phyloP scores from a whole-genome alignment of 2,888 invertebrate genomes.

The Orchestes rusci region DNA sequence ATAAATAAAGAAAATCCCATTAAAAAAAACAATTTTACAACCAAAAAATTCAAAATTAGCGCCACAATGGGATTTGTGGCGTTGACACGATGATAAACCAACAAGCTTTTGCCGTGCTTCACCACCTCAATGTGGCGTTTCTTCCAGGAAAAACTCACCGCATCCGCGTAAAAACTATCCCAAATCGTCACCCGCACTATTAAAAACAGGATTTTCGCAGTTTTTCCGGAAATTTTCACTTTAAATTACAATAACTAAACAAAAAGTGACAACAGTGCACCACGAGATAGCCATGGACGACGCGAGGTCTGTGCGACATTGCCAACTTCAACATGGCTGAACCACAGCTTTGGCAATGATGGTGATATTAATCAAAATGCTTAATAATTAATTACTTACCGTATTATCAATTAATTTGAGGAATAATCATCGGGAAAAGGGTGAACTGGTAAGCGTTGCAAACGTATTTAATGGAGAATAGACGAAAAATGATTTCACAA shows the following conservation, averaged over 20 bases:
- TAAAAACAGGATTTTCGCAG: constrained; percentile 10
- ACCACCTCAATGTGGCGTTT: constrained; percentile 10
- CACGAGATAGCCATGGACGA: constrained; percentile 28
- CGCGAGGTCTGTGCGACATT: constrained; percentile 11
- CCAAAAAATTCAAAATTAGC: constrained; percentile 32
- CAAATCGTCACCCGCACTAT: background rate
- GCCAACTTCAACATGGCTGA: constrained; percentile 21
- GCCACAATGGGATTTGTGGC: constrained; percentile 33
- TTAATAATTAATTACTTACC: too few species aligned
- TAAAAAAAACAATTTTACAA: background rate
- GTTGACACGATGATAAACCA: constrained; percentile 43
- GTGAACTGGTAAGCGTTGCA: too few species aligned
- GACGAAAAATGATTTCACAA: too few species aligned
- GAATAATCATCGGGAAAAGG: too few species aligned
- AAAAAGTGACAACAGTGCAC: constrained; percentile 46
- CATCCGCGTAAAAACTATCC: constrained; percentile 7
- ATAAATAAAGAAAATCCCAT: background rate
- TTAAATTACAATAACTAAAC: constrained; percentile 34
- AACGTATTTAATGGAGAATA: too few species aligned
- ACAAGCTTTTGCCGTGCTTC: constrained; percentile 31
- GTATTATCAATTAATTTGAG: too few species aligned
- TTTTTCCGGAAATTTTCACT: constrained; percentile 20
- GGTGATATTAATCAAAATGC: background rate
- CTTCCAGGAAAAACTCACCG: background rate
- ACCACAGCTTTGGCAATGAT: background rate